Conservation (phyloP, 1,140 invertebrate genomes). For the Drosophila micromelanica region DNA sequence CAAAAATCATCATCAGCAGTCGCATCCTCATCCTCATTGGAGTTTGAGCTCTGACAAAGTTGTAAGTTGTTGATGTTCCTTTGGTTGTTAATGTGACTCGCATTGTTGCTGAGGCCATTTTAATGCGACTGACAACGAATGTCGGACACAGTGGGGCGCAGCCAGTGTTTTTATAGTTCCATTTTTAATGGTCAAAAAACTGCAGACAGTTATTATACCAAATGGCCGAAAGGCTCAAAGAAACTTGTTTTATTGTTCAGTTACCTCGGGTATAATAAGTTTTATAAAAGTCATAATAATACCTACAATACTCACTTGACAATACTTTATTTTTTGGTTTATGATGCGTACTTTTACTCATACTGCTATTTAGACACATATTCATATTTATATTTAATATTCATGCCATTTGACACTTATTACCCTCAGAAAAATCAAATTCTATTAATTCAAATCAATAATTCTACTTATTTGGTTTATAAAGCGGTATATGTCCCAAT, state of each 20-base stretch:
- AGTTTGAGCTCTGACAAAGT: conserved; percentile 63
- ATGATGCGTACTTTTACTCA: too few relatives aligned
- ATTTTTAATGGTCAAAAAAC: background rate
- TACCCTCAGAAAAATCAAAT: too few relatives aligned
- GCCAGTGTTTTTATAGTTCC: conserved; percentile 9
- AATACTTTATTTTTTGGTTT: too few relatives aligned
- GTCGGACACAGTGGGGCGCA: conserved; percentile 34
- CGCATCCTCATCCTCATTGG: conserved; percentile 27
- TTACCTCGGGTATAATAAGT: background rate
- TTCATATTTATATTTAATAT: too few relatives aligned
- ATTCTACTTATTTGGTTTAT: too few relatives aligned
- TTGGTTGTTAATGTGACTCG: conserved; percentile 68
- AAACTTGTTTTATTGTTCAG: background rate
- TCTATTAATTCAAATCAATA: too few relatives aligned
- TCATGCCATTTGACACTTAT: too few relatives aligned
- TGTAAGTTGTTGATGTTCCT: conserved; percentile 78
- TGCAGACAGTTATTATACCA: background rate
- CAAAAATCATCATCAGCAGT: conserved; percentile 26
- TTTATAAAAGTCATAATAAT: background rate
- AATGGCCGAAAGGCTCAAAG: background rate
- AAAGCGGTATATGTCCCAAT: too few relatives aligned
- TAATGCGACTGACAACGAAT: conserved; percentile 42
- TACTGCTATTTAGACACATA: too few relatives aligned
- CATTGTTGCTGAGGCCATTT: conserved; percentile 37
- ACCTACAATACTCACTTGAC: too few relatives aligned